A percentile compares a stretch with the other conserved stretches of the same genome.
Conservation (phyloP, 1,140 invertebrate species). For the Augochlora pura region DNA sequence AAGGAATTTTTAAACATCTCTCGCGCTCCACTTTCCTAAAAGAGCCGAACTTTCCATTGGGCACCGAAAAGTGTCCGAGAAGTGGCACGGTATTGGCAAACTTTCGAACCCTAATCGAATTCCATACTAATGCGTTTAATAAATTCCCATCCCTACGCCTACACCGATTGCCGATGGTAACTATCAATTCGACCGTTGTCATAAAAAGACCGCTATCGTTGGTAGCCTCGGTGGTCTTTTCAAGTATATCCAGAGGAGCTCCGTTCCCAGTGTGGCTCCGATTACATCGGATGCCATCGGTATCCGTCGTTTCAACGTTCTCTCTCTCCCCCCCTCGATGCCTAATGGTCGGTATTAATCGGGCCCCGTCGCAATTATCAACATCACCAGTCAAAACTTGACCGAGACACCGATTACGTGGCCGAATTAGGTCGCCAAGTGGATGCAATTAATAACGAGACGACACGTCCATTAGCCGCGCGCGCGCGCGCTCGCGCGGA, state of each 20-base stretch:
- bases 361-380: conserved; percentile 52
- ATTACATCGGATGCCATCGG: conserved; percentile 49
- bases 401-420: conserved; percentile 52
- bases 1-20: no score
- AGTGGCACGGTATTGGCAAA: no score
- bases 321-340: no score
- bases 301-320: conserved; percentile 54
- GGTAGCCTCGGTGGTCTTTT: conserved; percentile 54
- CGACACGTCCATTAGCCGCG: conserved; percentile 58
- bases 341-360: conserved; percentile 66
- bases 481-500: no score
- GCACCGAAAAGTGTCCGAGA: no score
- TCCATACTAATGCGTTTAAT: background rate
- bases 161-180: conserved; percentile 16
- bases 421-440: conserved; percentile 56
- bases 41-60: no score
- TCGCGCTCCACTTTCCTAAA: no score
- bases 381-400: conserved; percentile 53
- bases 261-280: conserved; percentile 37
- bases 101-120: no score
- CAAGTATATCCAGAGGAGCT: conserved; percentile 14
- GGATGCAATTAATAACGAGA: conserved; percentile 63
- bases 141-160: conserved; percentile 11
- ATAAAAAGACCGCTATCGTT: conserved; percentile 51
- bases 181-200: conserved; percentile 27